Evolutionary conservation across 2,797 vertebrate species (phyloP), one percentile per base, ranked within the genome.

Genomic region (Anniella stebbinsi): DNA sequence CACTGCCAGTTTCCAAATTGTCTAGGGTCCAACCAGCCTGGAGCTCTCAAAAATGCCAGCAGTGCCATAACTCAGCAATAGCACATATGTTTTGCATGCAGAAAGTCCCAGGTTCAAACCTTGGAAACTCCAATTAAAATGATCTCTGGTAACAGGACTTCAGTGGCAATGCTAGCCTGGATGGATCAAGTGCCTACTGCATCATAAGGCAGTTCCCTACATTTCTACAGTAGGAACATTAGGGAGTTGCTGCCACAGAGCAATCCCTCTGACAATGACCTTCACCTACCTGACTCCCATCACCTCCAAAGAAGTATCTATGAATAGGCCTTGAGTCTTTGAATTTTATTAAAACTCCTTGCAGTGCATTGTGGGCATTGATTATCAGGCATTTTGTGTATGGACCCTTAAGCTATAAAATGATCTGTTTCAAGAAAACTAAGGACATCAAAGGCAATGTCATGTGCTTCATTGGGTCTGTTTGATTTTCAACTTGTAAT

Each of bases 401-500:
- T 48, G 23, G 57, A n/a, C 48, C 38, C 57, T 38, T 13, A 70
- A 70, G 28, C 51, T 87, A 21, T 45, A 66, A n/a, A 7, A 77
- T 80, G 18, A 78, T 78, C 25, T 10, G 57, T 9, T 76, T 66
- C 54, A 80, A 38, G 48, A 80, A 88, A 80, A 80, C 9, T 18
- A 28, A 51, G 57, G 76, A 38, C n/a, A 70, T 36, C 45, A 69
- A 70, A 69, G 6, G 25, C 33, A 66, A 45, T 17, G 51, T 87
- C 33, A 54, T 69, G 51, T 36, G n/a, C 36, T 87, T 75, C 5
- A 30, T 75, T 30, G n/a, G 12, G 25, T 33, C 51, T 86, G 15
- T 84, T 84, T 83, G 33, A 86, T 76, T 86, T 63, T 86, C 84
- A 86, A 12, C 25, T 76, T 88, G 45, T 80, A 80, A 88, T 88